Base-by-base conservation (phyloP, 2,888 invertebrate genomes). In the Glyphotaelius pellucidus region DNA sequence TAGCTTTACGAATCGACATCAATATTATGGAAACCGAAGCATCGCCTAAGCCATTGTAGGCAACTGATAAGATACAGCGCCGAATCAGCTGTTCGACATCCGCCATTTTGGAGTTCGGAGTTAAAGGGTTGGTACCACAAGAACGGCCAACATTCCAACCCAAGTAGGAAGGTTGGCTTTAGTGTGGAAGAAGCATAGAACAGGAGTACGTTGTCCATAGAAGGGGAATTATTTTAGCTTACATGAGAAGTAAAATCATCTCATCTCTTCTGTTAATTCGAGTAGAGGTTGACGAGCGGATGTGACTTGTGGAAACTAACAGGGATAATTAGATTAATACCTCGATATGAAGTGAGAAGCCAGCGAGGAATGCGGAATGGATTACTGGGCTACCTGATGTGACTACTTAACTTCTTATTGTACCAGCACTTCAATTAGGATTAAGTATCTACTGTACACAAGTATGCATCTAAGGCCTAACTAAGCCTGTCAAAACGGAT, bases 301-400 rank as follows among this genome's bases (percentile, higher is more conserved):
- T 32, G 25, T 83, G 83, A 35, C 83, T 32, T 14, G 35, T 83
- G 35, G 32, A 35, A 25, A 31, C n/a, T 80, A 80, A 81, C 32
- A 19, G 31, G 31, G 32, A 35, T 83, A 32, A 83, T 83, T 25
- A 83, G 83, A 83, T 35, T 32, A 83, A 38, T 83, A 35, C 32
- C 83, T 35, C 19, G 83, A 83, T 32, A 83, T 83, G 35, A 83
- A 35, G 35, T 35, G 35, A 83, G 35, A 83, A 83, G 83, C 35
- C 35, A 9, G 9, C 11, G 83, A 83, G 83, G 83, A 83, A 83
- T 83, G 83, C 32, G 35, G 32, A 38, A 35, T 32, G 83, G 7
- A 67, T 19, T 32, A 83, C n/a, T 83, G 32, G 35, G 35, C 35
- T 83, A 83, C 83, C 83, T 19, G 83, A 35, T 83, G 25, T 35